Base-by-base conservation (phyloP, 2,888 invertebrate genomes). In the Drosophila setosimentum region DNA sequence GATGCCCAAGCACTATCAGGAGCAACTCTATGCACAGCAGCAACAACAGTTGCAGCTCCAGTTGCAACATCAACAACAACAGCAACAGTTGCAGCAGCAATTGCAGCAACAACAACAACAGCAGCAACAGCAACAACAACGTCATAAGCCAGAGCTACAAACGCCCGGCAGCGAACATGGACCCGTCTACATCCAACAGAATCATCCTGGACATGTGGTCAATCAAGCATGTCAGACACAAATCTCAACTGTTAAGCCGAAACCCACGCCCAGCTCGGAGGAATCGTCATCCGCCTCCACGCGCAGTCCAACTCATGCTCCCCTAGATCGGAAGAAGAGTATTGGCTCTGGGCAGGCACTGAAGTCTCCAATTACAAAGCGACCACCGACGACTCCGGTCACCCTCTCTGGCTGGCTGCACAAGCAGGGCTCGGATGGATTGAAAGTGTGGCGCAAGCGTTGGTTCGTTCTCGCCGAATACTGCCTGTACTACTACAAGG, bases 381-480 rank as follows among this genome's bases (percentile, higher is more conserved):
- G 98, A 74, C 96, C 96, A 68, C 94, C 96, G n/a, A 95, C 97
- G 50, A 97, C 98, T 1, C 96, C 97, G 10, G 97, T 98, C 11
- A 95, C 97, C 0, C 95, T 97, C 89, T 96, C 97, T 82, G 98
- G 98, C 27, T 97, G 98, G 96, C 94, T 98, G 57, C 96, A 97
- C 93, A 98, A 98, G 92, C 97, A 98, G 94, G 98, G 98, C 61
- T 97, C 97, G 40, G 97, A 98, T 91, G 98, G 98, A 10, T 94
- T 98, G 4, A 98, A 98, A 95, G 95, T 98, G 49, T 98, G 98
- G 98, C 96, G 98, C 92, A 97, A 97, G 92, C 95, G 98, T 71
- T 98, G 98, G 98, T 98, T 98, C 94, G 98, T 98, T 48, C 94
- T 98, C 65, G 97, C 98, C 35, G 98, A 98, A 92, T 98, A 97